These are phyloP conservation scores for Vanessa cardui DNA, from an alignment of 2,888 invertebrate genomes.

Conservation along the genomic window DNA sequence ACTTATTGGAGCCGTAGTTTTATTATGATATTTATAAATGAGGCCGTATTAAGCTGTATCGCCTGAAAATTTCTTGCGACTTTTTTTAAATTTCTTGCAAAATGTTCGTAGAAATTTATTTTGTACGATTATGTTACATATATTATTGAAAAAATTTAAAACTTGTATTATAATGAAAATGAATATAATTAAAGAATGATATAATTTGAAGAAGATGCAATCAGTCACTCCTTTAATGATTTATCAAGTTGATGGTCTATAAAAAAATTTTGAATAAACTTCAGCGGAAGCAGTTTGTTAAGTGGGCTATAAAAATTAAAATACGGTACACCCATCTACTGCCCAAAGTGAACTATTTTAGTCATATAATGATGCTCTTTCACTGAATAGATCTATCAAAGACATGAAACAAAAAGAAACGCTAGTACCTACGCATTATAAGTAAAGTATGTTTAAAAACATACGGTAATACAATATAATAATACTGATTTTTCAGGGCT, in stretches of 20 bases:
- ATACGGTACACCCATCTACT: conserved; percentile 15
- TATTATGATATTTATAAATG: too few species aligned
- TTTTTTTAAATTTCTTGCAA: too few species aligned
- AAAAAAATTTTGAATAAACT: conserved; percentile 45
- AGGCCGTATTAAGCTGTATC: too few species aligned
- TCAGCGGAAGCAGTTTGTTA: conserved; percentile 55
- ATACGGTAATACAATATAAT: too few species aligned
- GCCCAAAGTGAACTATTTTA: conserved; percentile 34
- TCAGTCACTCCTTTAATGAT: neutral
- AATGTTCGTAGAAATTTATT: too few species aligned
- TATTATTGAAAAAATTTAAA: neutral
- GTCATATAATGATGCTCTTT: conserved; percentile 7
- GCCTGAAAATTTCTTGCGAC: too few species aligned
- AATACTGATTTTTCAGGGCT: too few species aligned
- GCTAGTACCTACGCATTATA: too few species aligned
- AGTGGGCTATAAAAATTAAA: conserved; percentile 54
- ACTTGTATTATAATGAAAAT: neutral
- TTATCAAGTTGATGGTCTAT: conserved; percentile 17
- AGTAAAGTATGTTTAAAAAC: too few species aligned
- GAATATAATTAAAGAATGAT: neutral
- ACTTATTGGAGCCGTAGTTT: neutral
- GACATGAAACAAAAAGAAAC: neutral
- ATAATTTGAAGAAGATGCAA: neutral
- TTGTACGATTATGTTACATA: too few species aligned
- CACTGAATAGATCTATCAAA: neutral